Evolutionary conservation across 2,113 vertebrate genomes (phyloP).

Genomic region (Scytalopus superciliaris): DNA sequence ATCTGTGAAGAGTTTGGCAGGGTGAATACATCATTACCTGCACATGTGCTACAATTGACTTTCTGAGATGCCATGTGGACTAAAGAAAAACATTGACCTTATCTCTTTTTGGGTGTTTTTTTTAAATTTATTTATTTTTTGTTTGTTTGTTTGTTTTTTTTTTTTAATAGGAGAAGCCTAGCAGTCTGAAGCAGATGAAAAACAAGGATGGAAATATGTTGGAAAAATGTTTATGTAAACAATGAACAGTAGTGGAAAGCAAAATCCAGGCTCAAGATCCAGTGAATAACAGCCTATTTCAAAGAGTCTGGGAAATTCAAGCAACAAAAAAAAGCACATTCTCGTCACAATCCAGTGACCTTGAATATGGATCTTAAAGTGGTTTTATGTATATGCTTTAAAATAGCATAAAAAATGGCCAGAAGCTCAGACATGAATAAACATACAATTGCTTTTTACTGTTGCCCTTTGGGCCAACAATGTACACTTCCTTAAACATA

Average conservation of each 20-base stretch:
- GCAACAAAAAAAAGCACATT: neutral
- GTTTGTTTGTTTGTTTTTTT: neutral
- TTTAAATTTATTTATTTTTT: too few relatives aligned
- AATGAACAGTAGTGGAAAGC: neutral
- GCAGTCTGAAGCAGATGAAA: slow-evolving; percentile 52
- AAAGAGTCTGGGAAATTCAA: neutral
- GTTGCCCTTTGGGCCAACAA: neutral
- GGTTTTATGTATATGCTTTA: neutral
- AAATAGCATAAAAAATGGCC: neutral
- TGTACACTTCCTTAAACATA: neutral
- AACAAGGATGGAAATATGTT: slow-evolving; percentile 7
- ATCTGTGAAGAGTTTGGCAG: slow-evolving; percentile 62
- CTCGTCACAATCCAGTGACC: neutral
- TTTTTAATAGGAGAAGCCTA: slow-evolving; percentile 45
- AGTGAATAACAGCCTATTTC: neutral
- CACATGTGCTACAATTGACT: slow-evolving; percentile 54
- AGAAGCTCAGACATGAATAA: neutral
- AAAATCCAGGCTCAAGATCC: neutral
- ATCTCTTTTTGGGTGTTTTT: slow-evolving; percentile 34
- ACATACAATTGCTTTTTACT: neutral
- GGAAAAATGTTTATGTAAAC: slow-evolving; percentile 6
- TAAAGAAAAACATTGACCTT: slow-evolving; percentile 57
- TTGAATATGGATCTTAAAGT: neutral
- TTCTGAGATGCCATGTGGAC: slow-evolving; percentile 11
- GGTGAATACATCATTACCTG: slow-evolving; percentile 70